Evolutionary conservation across 2,797 vertebrate genomes (phyloP).

Genomic region (Myripristis jacobus): DNA sequence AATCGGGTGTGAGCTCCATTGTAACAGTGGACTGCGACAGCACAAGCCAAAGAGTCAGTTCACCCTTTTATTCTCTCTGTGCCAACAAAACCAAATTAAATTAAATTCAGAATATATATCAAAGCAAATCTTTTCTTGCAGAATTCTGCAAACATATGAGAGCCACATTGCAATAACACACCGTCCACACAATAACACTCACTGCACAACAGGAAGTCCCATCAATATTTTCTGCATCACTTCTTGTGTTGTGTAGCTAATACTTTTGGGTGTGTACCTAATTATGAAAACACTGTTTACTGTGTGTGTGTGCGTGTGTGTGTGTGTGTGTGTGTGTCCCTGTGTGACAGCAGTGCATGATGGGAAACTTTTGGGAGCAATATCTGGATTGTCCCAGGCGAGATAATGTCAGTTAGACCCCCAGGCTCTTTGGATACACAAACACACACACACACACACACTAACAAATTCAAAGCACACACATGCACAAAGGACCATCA

Average conservation of each 20-base stretch:
- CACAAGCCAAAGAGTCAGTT: too few relatives aligned
- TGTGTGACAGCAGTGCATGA: conserved; percentile 40
- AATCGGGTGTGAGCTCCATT: too few relatives aligned
- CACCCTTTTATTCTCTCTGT: too few relatives aligned
- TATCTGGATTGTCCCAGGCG: conserved; percentile 43
- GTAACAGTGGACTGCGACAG: too few relatives aligned
- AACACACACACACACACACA: not conserved
- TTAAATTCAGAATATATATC: too few relatives aligned
- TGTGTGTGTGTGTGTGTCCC: conserved; percentile 8
- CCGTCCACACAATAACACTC: not conserved
- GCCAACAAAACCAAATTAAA: too few relatives aligned
- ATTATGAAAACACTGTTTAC: too few relatives aligned
- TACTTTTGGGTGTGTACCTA: too few relatives aligned
- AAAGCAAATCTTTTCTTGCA: too few relatives aligned
- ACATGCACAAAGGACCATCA: conserved; percentile 30
- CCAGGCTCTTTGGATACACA: conserved; percentile 50
- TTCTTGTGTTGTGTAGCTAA: not conserved
- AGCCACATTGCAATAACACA: not conserved
- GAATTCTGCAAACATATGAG: not conserved
- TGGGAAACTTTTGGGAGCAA: conserved; percentile 42
- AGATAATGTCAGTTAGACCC: conserved; percentile 67
- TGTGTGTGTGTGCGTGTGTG: conserved; percentile 1
- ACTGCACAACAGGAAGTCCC: too few relatives aligned
- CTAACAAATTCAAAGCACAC: not conserved
- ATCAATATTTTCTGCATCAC: not conserved